Evolutionary conservation across 2,113 vertebrate genomes (phyloP).

Genomic region (Sceloporus tristichus): DNA sequence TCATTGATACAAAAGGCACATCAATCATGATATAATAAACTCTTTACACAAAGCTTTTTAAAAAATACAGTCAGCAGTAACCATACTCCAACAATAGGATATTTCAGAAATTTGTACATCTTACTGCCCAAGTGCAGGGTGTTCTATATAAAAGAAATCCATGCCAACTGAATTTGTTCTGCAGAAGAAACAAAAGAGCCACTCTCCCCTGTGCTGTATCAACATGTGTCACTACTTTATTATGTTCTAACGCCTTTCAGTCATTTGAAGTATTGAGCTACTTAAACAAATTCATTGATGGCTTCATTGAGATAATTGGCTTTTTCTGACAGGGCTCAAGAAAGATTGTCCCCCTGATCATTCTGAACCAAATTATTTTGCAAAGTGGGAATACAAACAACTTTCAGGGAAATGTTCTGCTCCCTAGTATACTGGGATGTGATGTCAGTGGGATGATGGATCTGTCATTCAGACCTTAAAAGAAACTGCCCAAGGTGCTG

Average conservation of each 20-base stretch:
- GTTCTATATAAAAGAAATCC: background rate
- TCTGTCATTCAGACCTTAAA: too few species aligned
- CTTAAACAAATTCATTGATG: slow-evolving; percentile 36
- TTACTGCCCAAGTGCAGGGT: background rate
- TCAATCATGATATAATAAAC: background rate
- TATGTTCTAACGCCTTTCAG: slow-evolving; percentile 1
- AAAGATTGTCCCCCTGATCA: slow-evolving; percentile 25
- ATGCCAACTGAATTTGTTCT: background rate
- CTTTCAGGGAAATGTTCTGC: background rate
- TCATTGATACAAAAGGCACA: background rate
- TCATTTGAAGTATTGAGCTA: slow-evolving; percentile 22
- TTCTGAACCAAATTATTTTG: slow-evolving; percentile 43
- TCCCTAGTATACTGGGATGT: background rate
- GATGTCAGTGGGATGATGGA: too few species aligned
- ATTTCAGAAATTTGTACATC: background rate
- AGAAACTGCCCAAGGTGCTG: too few species aligned
- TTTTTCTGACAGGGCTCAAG: slow-evolving; percentile 28
- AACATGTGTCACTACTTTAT: slow-evolving; percentile 5
- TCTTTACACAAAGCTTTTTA: background rate
- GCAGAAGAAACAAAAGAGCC: background rate
- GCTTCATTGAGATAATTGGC: slow-evolving; percentile 13
- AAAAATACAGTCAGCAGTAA: background rate
- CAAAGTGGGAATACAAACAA: slow-evolving; percentile 41
- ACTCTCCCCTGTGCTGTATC: slow-evolving; percentile 5
- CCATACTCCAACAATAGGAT: background rate